Evolutionary conservation across 2,797 vertebrate genomes (phyloP).

Genomic region (Phylloscopus collybita): DNA sequence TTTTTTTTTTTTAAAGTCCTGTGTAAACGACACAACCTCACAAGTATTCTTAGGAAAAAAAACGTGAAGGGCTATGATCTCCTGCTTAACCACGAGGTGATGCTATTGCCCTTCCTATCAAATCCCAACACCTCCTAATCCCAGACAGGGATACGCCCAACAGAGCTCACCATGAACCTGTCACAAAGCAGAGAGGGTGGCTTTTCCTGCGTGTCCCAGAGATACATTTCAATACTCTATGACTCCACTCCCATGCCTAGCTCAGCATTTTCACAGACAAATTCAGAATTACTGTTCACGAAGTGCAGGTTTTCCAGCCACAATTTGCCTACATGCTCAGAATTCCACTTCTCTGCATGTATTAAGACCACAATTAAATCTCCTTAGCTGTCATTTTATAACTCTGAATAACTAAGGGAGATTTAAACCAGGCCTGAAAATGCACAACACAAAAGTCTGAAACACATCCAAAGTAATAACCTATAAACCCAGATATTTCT

Average conservation of each 20-base stretch:
- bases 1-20: not conserved
- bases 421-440: not conserved
- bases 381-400: not conserved
- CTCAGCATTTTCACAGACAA: not conserved
- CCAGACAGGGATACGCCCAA: not conserved
- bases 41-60: not conserved
- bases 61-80: not conserved
- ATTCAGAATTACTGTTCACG: not conserved
- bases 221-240: not conserved
- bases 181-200: not conserved
- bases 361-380: not conserved
- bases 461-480: not conserved
- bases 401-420: not conserved
- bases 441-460: not conserved
- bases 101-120: constrained; percentile 45
- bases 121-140: not conserved
- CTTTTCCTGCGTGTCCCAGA: not conserved
- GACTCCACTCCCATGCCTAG: not conserved
- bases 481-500: not conserved
- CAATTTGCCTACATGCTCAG: not conserved
- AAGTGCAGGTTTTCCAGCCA: not conserved
- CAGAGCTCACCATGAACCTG: not conserved
- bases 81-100: constrained; percentile 65
- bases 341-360: not conserved
- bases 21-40: not conserved